A percentile compares a stretch with the other conserved stretches of the same genome.
Evolutionary conservation across 2,797 vertebrate species (phyloP).

Genomic region (Clamator glandarius): DNA sequence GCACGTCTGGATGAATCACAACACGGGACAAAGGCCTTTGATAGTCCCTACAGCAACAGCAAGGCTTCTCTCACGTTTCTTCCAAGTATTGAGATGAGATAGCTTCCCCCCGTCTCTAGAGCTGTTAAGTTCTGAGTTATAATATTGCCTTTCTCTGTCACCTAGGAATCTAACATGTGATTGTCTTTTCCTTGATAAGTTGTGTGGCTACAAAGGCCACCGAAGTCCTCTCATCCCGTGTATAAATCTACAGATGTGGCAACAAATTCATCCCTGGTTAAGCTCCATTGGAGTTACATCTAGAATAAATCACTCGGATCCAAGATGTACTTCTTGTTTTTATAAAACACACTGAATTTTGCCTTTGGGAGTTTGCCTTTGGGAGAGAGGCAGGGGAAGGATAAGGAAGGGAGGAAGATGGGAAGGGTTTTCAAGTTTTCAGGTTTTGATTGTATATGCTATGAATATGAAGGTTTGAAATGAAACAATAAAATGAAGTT

Average conservation of each 20-base stretch:
- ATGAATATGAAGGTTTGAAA: conserved; percentile 69
- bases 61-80: neutral
- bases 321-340: neutral
- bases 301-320: conserved; percentile 21
- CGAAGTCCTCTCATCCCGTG: neutral
- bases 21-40: neutral
- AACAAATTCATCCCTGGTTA: neutral
- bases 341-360: neutral
- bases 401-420: conserved; percentile 7
- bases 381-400: neutral
- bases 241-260: neutral
- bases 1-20: neutral
- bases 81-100: neutral
- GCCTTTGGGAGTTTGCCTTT: neutral
- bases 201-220: neutral
- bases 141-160: neutral
- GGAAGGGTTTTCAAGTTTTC: conserved; percentile 9
- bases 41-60: neutral
- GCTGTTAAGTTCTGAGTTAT: neutral
- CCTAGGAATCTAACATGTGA: neutral
- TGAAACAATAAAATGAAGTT: conserved; percentile 64
- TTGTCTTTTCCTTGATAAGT: neutral
- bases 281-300: neutral
- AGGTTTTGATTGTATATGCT: conserved; percentile 44
- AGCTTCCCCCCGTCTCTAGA: neutral